Evolutionary conservation across 2,888 invertebrate species (phyloP).

Genomic region (Drosophila gaucha): DNA sequence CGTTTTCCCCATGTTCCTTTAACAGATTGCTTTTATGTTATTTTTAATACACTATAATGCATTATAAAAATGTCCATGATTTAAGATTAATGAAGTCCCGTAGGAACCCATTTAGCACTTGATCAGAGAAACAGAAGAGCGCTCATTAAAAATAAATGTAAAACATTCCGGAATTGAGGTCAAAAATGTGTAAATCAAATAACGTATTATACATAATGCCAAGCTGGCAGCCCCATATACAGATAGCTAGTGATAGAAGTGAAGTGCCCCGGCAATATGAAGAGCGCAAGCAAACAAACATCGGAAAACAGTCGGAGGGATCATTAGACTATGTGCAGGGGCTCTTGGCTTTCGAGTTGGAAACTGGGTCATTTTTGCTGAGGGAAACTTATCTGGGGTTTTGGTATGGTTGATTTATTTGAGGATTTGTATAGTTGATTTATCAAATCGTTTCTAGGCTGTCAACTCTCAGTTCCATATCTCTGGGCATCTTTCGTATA

Average conservation of each 20-base stretch:
- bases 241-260: no score
- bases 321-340: slow-evolving; percentile 29
- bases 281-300: slow-evolving; percentile 19
- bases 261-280: slow-evolving; percentile 15
- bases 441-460: slow-evolving; percentile 58
- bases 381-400: slow-evolving; percentile 15
- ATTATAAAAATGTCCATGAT: background rate
- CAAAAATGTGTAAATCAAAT: slow-evolving; percentile 70
- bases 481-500: slow-evolving; percentile 18
- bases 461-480: slow-evolving; percentile 49
- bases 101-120: slow-evolving; percentile 6
- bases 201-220: slow-evolving; percentile 25
- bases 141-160: slow-evolving; percentile 48
- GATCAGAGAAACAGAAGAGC: slow-evolving; percentile 14
- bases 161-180: slow-evolving; percentile 55
- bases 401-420: slow-evolving; percentile 64
- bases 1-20: background rate
- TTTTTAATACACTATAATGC: no score
- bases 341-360: slow-evolving; percentile 28
- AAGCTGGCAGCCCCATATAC: no score
- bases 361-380: slow-evolving; percentile 66
- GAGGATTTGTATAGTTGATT: slow-evolving; percentile 66
- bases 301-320: slow-evolving; percentile 28
- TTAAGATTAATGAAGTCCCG: background rate
- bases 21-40: background rate